Conservation (phyloP, 1,140 invertebrate species). For the Drosophila lacteicornis region DNA sequence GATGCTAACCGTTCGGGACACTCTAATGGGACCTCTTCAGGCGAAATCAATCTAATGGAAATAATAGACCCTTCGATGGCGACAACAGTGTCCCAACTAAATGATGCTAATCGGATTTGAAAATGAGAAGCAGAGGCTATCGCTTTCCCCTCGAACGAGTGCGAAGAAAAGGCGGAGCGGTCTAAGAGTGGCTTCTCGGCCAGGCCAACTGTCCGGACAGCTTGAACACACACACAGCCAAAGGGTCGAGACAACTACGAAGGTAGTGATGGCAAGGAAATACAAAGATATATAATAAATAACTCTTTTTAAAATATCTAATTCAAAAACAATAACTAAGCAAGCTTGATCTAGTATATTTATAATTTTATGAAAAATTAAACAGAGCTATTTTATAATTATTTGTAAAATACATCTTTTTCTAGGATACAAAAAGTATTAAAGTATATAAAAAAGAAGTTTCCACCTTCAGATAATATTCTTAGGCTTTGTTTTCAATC, state of each 20-base stretch:
- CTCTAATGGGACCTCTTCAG: conserved; percentile 30
- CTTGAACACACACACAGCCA: conserved; percentile 7
- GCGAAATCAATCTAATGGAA: conserved; percentile 73
- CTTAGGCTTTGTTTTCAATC: neutral
- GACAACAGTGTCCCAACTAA: conserved; percentile 62
- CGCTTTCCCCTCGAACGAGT: conserved; percentile 47
- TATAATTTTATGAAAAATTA: too few relatives aligned
- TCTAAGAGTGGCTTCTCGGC: conserved; percentile 34
- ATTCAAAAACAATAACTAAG: too few relatives aligned
- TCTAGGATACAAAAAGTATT: too few relatives aligned
- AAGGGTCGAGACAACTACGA: conserved; percentile 28
- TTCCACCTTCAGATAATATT: too few relatives aligned
- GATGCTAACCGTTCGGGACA: conserved; percentile 32
- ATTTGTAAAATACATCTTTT: too few relatives aligned
- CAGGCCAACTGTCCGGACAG: conserved; percentile 16
- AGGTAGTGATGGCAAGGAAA: conserved; percentile 15
- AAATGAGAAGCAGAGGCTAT: conserved; percentile 62
- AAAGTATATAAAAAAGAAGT: too few relatives aligned
- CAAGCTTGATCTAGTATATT: too few relatives aligned
- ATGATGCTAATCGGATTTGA: conserved; percentile 84
- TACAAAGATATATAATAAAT: neutral
- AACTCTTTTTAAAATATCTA: neutral
- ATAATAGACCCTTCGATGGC: conserved; percentile 65
- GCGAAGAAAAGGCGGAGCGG: conserved; percentile 47
- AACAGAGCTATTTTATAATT: too few relatives aligned